phyloP scores from a whole-genome alignment of 2,113 vertebrate species.

The Sylvietta virens region DNA sequence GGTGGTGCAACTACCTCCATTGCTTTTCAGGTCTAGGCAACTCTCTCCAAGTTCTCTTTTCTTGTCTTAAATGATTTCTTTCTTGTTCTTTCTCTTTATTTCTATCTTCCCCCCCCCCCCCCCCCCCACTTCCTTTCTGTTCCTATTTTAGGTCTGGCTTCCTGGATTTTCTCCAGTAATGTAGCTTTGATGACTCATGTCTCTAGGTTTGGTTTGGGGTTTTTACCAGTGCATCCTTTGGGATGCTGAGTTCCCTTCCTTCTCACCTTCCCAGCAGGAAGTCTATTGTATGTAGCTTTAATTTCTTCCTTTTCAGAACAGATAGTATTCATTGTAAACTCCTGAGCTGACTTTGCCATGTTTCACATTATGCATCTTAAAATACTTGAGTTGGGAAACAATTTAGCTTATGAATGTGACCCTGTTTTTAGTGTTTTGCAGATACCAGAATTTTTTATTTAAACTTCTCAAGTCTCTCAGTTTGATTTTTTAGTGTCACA shows the following conservation, averaged over 20 bases:
- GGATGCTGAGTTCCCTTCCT: not conserved
- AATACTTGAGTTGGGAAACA: not conserved
- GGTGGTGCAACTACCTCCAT: not conserved
- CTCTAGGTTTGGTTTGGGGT: not conserved
- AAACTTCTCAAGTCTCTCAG: not conserved
- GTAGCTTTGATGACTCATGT: not conserved
- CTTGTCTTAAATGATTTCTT: not conserved
- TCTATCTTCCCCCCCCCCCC: not conserved
- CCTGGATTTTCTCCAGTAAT: not conserved
- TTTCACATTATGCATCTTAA: not conserved
- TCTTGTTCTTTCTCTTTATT: not conserved
- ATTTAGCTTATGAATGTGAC: not conserved
- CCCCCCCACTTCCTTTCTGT: not conserved
- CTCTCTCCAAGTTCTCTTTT: not conserved
- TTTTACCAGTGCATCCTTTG: slow-evolving; percentile 15
- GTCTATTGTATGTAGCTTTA: slow-evolving; percentile 28
- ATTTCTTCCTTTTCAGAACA: slow-evolving; percentile 19
- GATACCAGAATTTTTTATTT: not conserved
- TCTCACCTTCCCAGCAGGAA: slow-evolving; percentile 38
- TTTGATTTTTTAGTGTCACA: not conserved
- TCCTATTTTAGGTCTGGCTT: slow-evolving; percentile 6
- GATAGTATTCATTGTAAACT: not conserved
- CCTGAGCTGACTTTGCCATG: not conserved
- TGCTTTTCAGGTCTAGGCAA: not conserved
- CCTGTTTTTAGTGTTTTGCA: not conserved